Conservation (phyloP, 2,888 invertebrate genomes). For the Drosophila fungiperda region DNA sequence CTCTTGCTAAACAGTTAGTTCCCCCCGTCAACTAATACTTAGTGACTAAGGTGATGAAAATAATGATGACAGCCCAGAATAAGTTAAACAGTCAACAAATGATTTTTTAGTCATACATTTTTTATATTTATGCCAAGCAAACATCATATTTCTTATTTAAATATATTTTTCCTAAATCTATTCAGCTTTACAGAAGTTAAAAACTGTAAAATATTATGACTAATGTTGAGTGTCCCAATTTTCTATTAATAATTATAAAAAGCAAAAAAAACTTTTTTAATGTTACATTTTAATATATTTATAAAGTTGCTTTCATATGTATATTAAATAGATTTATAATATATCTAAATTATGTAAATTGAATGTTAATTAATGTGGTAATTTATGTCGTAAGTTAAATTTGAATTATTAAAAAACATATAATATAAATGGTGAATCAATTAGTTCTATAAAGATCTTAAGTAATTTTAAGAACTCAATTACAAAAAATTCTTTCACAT, state of each 20-base stretch:
- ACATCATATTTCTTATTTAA: neutral
- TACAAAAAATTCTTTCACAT: neutral
- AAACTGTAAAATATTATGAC: neutral
- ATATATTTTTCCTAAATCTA: neutral
- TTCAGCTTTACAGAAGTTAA: neutral
- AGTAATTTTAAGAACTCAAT: neutral
- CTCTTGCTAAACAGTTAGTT: slow-evolving; percentile 20
- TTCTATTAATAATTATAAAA: neutral
- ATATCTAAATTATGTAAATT: neutral
- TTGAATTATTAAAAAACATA: neutral
- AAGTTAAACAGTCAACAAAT: no score
- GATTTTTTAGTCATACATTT: no score
- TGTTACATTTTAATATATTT: neutral
- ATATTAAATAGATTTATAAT: no score
- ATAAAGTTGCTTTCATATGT: no score
- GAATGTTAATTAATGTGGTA: neutral
- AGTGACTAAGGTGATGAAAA: no score
- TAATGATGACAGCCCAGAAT: no score
- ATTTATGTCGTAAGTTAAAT: neutral
- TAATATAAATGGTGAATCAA: neutral
- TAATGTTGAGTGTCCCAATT: neutral
- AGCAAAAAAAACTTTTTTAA: neutral
- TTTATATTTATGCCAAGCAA: no score
- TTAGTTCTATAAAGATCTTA: no score
- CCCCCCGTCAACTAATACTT: slow-evolving; percentile 16